A percentile compares a stretch with the other conserved stretches of the same genome.
These are phyloP conservation scores for Atta colombica DNA, from an alignment of 1,140 invertebrate genomes.

Conservation along the genomic window DNA sequence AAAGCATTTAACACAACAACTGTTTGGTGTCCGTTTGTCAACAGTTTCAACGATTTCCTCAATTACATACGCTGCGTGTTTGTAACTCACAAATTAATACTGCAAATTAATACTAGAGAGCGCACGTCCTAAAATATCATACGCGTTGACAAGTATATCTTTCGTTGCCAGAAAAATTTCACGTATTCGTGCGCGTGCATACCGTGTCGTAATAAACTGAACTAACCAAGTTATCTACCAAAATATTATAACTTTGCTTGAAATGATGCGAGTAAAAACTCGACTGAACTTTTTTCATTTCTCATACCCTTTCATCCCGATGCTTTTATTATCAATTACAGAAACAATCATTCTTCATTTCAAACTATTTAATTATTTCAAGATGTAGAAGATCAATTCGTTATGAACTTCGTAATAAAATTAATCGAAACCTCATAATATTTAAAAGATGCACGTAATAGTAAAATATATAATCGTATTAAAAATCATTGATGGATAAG, in stretches of 20 bases:
- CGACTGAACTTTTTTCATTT: neutral
- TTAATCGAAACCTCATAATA: neutral
- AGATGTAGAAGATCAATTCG: neutral
- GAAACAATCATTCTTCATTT: neutral
- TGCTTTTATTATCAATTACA: constrained; percentile 8
- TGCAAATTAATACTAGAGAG: constrained; percentile 3
- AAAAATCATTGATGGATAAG: neutral
- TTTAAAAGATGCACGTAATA: neutral
- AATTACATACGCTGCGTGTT: constrained; percentile 2
- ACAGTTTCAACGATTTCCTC: constrained; percentile 47
- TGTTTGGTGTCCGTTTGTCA: constrained; percentile 13
- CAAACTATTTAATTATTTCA: neutral
- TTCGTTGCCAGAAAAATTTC: constrained; percentile 35
- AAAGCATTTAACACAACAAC: constrained; percentile 10
- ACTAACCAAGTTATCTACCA: neutral
- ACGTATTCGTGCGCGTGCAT: neutral
- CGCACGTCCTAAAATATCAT: constrained; percentile 18
- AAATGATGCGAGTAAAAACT: constrained; percentile 10
- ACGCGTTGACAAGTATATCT: constrained; percentile 29
- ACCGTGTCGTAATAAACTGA: constrained; percentile 18
- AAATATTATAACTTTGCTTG: constrained; percentile 28
- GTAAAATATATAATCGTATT: neutral
- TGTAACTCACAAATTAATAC: neutral
- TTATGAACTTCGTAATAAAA: neutral
- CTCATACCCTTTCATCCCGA: neutral